Conservation (phyloP, 2,797 vertebrate genomes). For the Hoplostethus mediterraneus region DNA sequence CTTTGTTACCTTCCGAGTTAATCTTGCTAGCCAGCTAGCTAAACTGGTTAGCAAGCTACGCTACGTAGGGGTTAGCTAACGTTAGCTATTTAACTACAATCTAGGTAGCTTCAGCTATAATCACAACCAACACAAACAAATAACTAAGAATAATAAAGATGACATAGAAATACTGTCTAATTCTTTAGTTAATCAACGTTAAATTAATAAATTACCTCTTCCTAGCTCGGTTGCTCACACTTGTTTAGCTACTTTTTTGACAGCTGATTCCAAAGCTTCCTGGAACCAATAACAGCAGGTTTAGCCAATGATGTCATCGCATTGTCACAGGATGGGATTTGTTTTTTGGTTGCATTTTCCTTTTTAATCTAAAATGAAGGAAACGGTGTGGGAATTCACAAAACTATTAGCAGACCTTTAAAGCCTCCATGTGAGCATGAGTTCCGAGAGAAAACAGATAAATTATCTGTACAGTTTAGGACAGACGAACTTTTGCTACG, state of each 20-base stretch:
- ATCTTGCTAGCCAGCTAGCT: conserved; percentile 27
- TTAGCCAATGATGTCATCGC: neutral
- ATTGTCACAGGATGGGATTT: neutral
- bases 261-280: conserved; percentile 73
- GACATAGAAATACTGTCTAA: neutral
- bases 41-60: conserved; percentile 50
- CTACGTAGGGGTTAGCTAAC: conserved; percentile 47
- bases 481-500: too few relatives aligned
- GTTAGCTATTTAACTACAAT: conserved; percentile 12
- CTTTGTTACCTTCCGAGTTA: conserved; percentile 23
- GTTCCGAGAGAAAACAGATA: too few relatives aligned
- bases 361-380: neutral
- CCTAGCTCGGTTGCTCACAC: conserved; percentile 46
- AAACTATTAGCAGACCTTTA: too few relatives aligned
- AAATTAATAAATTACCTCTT: conserved; percentile 49
- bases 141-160: neutral
- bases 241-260: conserved; percentile 71
- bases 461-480: too few relatives aligned
- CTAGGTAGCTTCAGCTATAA: neutral
- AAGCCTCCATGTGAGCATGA: too few relatives aligned
- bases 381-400: too few relatives aligned
- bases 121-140: neutral
- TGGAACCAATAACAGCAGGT: conserved; percentile 1
- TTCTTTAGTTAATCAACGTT: neutral
- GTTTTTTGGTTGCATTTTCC: neutral